Conservation (phyloP, 2,113 vertebrate species). For the Delphinapterus leucas region DNA sequence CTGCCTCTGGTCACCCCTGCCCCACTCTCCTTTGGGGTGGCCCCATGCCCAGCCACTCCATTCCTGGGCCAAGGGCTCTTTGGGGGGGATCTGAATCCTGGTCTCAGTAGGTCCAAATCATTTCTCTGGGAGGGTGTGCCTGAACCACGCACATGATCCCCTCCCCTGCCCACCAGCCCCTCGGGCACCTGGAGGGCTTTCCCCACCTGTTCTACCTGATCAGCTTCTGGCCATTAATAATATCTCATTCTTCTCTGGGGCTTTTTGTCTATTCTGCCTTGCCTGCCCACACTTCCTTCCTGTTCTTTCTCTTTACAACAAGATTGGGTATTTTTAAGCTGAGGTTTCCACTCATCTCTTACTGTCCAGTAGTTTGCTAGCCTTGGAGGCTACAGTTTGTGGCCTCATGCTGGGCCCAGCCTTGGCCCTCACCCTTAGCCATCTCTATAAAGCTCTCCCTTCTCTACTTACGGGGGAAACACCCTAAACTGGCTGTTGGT, state of each 20-base stretch:
- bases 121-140: neutral
- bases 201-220: neutral
- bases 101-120: neutral
- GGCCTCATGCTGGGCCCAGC: neutral
- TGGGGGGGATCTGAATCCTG: neutral
- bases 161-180: neutral
- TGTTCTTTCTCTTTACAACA: conserved; percentile 67
- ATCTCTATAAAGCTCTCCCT: neutral
- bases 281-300: conserved; percentile 79
- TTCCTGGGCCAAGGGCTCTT: neutral
- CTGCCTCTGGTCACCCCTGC: neutral
- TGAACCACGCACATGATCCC: accelerated
- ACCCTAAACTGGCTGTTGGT: neutral
- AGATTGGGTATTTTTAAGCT: conserved; percentile 75
- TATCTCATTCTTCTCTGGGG: neutral
- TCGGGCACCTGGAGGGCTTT: neutral
- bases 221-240: neutral
- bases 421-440: neutral
- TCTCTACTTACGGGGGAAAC: neutral
- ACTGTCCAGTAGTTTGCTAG: neutral
- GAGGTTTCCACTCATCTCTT: conserved; percentile 53
- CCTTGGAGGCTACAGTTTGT: neutral
- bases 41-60: neutral
- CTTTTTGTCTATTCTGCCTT: conserved; percentile 47
- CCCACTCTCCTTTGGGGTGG: neutral